Evolutionary conservation across 2,888 invertebrate species (phyloP), one percentile per base, ranked within the genome.

Genomic region (Mesorhabditis belari): DNA sequence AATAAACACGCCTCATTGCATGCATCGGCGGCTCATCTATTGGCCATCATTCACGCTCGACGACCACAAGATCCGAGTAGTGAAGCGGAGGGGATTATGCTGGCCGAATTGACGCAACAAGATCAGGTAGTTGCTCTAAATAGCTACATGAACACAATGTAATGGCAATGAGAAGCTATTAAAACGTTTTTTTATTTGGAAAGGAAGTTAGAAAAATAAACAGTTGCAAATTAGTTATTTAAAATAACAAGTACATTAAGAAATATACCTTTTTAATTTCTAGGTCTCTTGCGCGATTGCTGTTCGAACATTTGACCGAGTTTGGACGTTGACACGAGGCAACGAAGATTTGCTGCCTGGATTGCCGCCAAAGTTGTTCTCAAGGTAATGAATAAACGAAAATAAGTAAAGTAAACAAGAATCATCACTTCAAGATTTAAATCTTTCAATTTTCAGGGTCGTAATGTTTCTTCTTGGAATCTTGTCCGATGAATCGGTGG

Each of bases 31-130:
- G 87, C 89, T 5, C 88, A 88, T 51, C 81, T 91, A 21, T 83
- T 91, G 2, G 87, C 89, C 77, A 88, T 89, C 77, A 84, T 91
- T 50, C 90, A 91, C 80, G 88, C 89, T 75, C 86, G 86, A 49
- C 81, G 88, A 73, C 83, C 86, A 72, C 77, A 80, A 81, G 83
- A 84, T 61, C 85, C 86, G 75, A 83, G 86, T 56, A 77, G 76
- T 60, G 76, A 75, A 9, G 72, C 73, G 25, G 79, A 81, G 61
- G 72, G 71, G 49, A 71, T 75, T 24, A 75, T 80, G 27, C 69
- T 80, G 2, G 50, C 58, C 3, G 70, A 75, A 0, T 63, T 80
- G 12, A 79, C 79, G 0, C 63, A 68, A 5, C 60, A 55, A 19
- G 68, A 79, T 60, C 66, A 66, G 57, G 65, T 35, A 17, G 12